Evolutionary conservation across 1,140 invertebrate genomes (phyloP), one percentile per base, ranked within the genome.

Genomic region (Tetraneura akinire): DNA sequence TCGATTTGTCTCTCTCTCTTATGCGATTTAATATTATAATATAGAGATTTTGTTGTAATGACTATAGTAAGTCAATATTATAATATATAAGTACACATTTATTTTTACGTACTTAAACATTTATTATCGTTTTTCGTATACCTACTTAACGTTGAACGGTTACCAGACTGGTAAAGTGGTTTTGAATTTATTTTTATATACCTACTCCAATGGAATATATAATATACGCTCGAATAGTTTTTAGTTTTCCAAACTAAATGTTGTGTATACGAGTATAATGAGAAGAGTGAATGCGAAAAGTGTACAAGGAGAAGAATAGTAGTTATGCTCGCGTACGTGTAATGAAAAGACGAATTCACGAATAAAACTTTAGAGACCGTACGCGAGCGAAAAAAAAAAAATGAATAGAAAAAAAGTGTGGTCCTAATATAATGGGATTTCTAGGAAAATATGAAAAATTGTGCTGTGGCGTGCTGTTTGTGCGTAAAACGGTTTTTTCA

Each of bases 401-500:
- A 14, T 26, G 14, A 29, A 16, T 23, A 29, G 13, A 62, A 62
- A 62, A 62, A 6, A 62, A 14, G 18, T 13, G 60, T 47, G 4
- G 13, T n/a, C 18, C 29, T 10, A 13, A 47, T 23, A 3, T 23
- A 3, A 14, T 29, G 60, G 29, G 10, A 13, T 32, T 16, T 32
- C 9, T n/a, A n/a, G 29, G 29, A 62, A 62, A 62, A 62, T 23
- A 23, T 60, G 57, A 60, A 57, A 55, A 57, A 57, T n/a, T 26
- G 57, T 62, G 26, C 29, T 32, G 26, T 16, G 4, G 45, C 11
- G 45, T 32, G 26, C 26, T 62, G 6, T 37, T 10, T 32, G 60
- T 62, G 60, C 32, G n/a, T n/a, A 26, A 62, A 62, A 47, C 26
- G 26, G 57, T 60, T 62, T 62, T 57, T 62, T 62, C 32, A n/a